phyloP scores from a whole-genome alignment of 2,113 vertebrate genomes.

The Laticauda laticaudata region DNA sequence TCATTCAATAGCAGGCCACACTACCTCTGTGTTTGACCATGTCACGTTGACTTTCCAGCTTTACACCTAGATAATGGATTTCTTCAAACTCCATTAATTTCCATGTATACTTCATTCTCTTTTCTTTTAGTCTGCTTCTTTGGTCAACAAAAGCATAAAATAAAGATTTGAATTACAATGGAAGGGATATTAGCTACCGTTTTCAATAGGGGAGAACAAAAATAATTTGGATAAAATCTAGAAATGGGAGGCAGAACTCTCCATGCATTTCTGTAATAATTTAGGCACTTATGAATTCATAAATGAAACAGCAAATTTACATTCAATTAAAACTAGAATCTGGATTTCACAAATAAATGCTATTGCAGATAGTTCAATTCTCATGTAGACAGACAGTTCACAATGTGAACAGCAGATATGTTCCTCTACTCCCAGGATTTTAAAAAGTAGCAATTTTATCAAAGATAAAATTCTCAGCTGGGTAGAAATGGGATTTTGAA shows the following conservation, averaged over 20 bases:
- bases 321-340: neutral
- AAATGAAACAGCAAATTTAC: neutral
- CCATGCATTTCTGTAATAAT: neutral
- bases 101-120: neutral
- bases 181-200: neutral
- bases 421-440: neutral
- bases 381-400: neutral
- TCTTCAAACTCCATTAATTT: slow-evolving; percentile 6
- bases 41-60: neutral
- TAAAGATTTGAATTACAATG: neutral
- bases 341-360: neutral
- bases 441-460: neutral
- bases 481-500: neutral
- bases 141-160: neutral
- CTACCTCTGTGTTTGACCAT: neutral
- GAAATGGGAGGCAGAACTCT: neutral
- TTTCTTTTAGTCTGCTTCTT: neutral
- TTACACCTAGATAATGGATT: slow-evolving; percentile 1
- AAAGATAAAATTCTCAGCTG: neutral
- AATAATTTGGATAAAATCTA: neutral
- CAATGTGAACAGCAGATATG: neutral
- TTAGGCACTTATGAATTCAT: neutral
- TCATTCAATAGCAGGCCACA: neutral
- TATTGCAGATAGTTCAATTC: neutral
- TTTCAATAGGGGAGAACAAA: neutral